phyloP scores from a whole-genome alignment of 2,797 vertebrate species.

The Pagetopsis macropterus region DNA sequence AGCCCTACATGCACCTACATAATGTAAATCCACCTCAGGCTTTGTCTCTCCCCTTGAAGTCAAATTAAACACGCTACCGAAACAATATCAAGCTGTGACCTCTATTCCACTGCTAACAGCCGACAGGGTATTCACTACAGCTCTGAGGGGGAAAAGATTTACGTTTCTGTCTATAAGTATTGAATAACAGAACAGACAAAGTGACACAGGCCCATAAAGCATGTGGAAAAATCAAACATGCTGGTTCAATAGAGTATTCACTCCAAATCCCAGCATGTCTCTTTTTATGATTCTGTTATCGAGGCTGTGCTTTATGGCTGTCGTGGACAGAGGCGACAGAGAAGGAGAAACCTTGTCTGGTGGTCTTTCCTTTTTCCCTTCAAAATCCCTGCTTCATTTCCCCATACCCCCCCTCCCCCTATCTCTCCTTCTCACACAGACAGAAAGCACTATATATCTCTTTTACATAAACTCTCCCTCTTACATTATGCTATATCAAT shows the following conservation, averaged over 20 bases:
- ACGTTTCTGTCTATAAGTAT: constrained; percentile 31
- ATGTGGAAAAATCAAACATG: constrained; percentile 18
- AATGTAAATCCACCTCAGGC: constrained; percentile 49
- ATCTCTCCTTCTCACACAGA: constrained; percentile 30
- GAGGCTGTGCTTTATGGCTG: constrained; percentile 48
- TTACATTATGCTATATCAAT: constrained; percentile 70
- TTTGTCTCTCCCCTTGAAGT: constrained; percentile 44
- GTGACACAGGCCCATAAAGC: constrained; percentile 34
- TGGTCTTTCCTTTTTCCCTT: constrained; percentile 52
- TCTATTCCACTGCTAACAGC: constrained; percentile 21
- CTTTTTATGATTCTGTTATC: constrained; percentile 46
- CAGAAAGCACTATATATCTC: constrained; percentile 41
- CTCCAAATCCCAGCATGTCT: constrained; percentile 30
- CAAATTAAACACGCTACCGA: constrained; percentile 48
- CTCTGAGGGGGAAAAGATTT: constrained; percentile 18
- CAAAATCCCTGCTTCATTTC: constrained; percentile 45
- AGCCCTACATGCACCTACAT: constrained; percentile 51
- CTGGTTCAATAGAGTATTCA: constrained; percentile 38
- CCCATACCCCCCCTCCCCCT: background rate
- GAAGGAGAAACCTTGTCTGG: constrained; percentile 46
- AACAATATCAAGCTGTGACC: constrained; percentile 27
- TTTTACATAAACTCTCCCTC: constrained; percentile 63
- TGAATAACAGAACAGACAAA: constrained; percentile 43
- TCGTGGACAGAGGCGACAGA: constrained; percentile 40
- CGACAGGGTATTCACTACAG: background rate